These are phyloP conservation scores for Arnoldichthys spilopterus DNA, from an alignment of 2,797 vertebrate genomes.

Conservation along the genomic window DNA sequence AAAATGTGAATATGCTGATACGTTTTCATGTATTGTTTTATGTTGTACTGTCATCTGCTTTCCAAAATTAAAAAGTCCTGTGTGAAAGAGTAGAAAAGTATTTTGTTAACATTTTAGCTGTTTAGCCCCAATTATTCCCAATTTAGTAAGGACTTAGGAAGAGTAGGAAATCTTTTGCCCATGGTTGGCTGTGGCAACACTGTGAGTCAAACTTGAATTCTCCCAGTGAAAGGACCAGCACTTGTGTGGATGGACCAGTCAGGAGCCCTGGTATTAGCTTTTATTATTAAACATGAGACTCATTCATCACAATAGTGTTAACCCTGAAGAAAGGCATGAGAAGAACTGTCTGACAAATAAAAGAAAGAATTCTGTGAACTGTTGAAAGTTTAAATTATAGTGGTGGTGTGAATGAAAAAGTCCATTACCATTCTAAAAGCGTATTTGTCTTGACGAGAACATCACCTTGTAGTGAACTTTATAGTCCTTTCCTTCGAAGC, in stretches of 20 bases:
- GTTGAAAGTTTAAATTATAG: slow-evolving; percentile 4
- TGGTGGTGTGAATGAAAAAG: slow-evolving; percentile 10
- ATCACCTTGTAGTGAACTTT: slow-evolving; percentile 31
- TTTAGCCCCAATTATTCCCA: no score
- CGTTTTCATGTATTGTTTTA: no score
- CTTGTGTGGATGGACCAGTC: no score
- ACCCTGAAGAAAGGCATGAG: background rate
- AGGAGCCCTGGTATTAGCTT: background rate
- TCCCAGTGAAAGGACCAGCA: no score
- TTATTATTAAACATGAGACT: background rate
- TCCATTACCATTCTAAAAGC: slow-evolving; percentile 24
- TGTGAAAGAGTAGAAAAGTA: no score
- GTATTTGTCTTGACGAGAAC: slow-evolving; percentile 21
- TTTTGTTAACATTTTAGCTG: no score
- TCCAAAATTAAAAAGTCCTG: background rate
- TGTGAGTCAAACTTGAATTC: no score
- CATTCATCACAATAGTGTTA: background rate
- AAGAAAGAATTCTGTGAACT: background rate
- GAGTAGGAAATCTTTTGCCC: no score
- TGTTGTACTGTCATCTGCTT: background rate
- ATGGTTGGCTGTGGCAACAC: no score
- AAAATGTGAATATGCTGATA: no score
- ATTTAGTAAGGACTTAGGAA: no score
- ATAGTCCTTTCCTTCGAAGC: slow-evolving; percentile 15
- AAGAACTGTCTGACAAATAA: background rate